Conservation (phyloP, 2,797 vertebrate species). For the Neosalanx taihuensis region DNA sequence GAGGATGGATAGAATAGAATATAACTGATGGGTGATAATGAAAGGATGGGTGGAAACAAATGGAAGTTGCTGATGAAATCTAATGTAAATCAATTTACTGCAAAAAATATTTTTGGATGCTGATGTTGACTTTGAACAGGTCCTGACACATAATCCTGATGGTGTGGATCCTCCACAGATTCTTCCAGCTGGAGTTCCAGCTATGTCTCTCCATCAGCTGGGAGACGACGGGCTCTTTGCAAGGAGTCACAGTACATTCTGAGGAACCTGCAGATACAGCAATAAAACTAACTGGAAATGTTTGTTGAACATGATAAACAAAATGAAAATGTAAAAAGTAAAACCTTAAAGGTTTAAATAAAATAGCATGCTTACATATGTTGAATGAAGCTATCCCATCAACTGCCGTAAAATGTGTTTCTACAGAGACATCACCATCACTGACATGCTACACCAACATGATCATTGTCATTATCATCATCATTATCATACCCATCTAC, state of each 20-base stretch:
- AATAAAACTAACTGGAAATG: too few relatives aligned
- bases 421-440: too few relatives aligned
- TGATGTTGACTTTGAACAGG: fast-evolving
- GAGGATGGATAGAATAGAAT: too few relatives aligned
- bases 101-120: not conserved
- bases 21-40: too few relatives aligned
- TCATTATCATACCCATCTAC: too few relatives aligned
- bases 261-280: too few relatives aligned
- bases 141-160: not conserved
- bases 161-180: slow-evolving; percentile 4
- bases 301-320: not conserved
- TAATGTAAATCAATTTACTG: slow-evolving; percentile 15
- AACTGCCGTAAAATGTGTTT: too few relatives aligned
- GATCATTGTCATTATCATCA: too few relatives aligned
- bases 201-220: not conserved
- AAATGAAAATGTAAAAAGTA: not conserved
- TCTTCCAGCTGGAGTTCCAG: not conserved
- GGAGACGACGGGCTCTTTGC: fast-evolving
- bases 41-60: not conserved
- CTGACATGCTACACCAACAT: too few relatives aligned
- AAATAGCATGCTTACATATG: too few relatives aligned
- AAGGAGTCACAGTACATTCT: not conserved
- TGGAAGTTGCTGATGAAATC: not conserved
- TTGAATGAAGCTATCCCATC: too few relatives aligned
- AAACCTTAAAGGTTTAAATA: too few relatives aligned